A percentile compares a stretch with the other conserved stretches of the same genome.
Conservation (phyloP, 2,888 invertebrate genomes). For the Toxonevra muliebris region DNA sequence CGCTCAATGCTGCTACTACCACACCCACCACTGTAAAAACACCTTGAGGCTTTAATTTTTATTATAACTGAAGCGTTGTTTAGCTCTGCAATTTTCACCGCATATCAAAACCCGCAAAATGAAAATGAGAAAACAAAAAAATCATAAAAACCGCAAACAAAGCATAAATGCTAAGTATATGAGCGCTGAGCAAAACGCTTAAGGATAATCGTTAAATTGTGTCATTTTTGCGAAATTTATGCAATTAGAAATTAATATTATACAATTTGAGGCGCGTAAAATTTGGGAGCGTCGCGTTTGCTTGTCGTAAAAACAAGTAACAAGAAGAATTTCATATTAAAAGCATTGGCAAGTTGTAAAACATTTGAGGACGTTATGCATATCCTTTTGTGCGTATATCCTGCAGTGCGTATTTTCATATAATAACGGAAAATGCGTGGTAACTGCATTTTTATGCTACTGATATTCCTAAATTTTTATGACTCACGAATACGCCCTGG, state of each 20-base stretch:
- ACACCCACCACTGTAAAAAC: slow-evolving; percentile 3
- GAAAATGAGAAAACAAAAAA: slow-evolving; percentile 25
- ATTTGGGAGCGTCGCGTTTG: background rate
- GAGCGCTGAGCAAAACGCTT: slow-evolving; percentile 2
- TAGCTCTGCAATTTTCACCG: background rate
- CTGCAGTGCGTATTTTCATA: slow-evolving; percentile 25
- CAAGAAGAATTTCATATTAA: too few species aligned
- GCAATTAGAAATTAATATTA: slow-evolving; percentile 63
- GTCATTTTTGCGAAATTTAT: slow-evolving; percentile 53
- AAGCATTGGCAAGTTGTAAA: background rate
- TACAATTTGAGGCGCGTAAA: slow-evolving; percentile 34
- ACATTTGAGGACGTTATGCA: background rate
- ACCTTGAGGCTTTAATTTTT: slow-evolving; percentile 35
- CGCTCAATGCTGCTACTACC: background rate
- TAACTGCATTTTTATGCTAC: slow-evolving; percentile 53
- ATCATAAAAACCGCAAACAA: slow-evolving; percentile 18
- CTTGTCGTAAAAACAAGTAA: slow-evolving; percentile 18
- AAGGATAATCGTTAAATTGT: slow-evolving; percentile 36
- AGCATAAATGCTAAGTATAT: background rate
- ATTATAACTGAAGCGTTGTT: slow-evolving; percentile 8
- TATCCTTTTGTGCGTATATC: background rate
- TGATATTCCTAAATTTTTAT: slow-evolving; percentile 33
- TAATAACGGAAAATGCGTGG: slow-evolving; percentile 31
- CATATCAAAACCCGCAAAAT: background rate
- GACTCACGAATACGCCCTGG: too few species aligned